Evolutionary conservation across 2,113 vertebrate species (phyloP).

Genomic region (Misgurnus anguillicaudatus): DNA sequence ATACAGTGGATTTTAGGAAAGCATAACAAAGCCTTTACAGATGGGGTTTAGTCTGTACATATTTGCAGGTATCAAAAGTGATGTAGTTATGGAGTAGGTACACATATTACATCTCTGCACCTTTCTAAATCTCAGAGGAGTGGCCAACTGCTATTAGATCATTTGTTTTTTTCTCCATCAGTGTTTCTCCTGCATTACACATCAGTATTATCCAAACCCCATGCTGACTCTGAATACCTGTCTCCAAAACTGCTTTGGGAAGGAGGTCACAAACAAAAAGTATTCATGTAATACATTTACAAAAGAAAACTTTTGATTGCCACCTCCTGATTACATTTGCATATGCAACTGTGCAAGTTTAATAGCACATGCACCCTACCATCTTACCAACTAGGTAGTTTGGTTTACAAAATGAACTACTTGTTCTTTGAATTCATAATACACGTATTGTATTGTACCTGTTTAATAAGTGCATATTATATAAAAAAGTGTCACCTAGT

Average conservation of each 20-base stretch:
- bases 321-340: conserved; percentile 6
- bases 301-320: conserved; percentile 8
- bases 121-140: conserved; percentile 1
- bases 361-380: background rate
- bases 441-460: too few species aligned
- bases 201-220: conserved; percentile 24
- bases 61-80: too few species aligned
- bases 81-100: background rate
- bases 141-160: conserved; percentile 30
- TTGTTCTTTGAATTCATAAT: too few species aligned
- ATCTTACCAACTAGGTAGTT: background rate
- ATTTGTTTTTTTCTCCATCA: conserved; percentile 40
- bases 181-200: background rate
- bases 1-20: too few species aligned
- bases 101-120: conserved; percentile 17
- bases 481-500: too few species aligned
- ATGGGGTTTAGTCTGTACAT: too few species aligned
- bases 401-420: background rate
- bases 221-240: conserved; percentile 1
- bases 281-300: background rate
- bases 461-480: too few species aligned
- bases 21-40: too few species aligned
- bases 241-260: background rate
- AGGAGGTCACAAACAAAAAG: conserved; percentile 23
- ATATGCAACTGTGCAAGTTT: conserved; percentile 14